A percentile compares a stretch with the other conserved stretches of the same genome.
Conservation (phyloP, 2,888 invertebrate species). For the Agrilus biguttatus region DNA sequence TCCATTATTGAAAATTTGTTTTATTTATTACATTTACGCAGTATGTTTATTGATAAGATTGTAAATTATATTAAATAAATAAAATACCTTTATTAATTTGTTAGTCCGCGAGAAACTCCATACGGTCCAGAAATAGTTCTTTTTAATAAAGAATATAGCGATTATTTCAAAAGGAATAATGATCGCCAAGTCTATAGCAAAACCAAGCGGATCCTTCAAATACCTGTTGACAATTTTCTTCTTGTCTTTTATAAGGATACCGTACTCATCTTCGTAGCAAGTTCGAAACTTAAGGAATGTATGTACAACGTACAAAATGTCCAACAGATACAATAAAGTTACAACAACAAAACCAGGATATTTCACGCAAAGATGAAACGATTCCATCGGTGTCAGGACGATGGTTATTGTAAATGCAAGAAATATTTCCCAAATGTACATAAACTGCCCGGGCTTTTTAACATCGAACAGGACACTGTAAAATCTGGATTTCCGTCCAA, state of each 20-base stretch:
- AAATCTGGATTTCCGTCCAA: too few species aligned
- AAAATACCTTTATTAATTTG: too few species aligned
- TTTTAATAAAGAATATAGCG: constrained; percentile 4
- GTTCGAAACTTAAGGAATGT: constrained; percentile 12
- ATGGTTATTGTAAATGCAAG: too few species aligned
- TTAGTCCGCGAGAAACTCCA: constrained; percentile 8
- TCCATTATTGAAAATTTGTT: too few species aligned
- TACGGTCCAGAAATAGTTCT: constrained; percentile 1
- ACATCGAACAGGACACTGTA: too few species aligned
- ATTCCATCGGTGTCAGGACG: not conserved
- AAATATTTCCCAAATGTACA: too few species aligned
- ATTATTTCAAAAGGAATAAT: constrained; percentile 11
- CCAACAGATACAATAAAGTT: constrained; percentile 8
- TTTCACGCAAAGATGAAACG: constrained; percentile 1
- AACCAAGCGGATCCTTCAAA: constrained; percentile 8
- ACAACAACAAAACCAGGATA: not conserved
- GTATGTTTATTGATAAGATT: too few species aligned
- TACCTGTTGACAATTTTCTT: constrained; percentile 10
- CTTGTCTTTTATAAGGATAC: constrained; percentile 9
- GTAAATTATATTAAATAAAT: too few species aligned
- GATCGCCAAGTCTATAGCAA: constrained; percentile 10
- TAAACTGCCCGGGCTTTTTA: too few species aligned
- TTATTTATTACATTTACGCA: too few species aligned
- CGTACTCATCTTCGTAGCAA: constrained; percentile 12
- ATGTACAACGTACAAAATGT: constrained; percentile 11